Conservation (phyloP, 1,140 invertebrate genomes). For the Pteromalus puparum region DNA sequence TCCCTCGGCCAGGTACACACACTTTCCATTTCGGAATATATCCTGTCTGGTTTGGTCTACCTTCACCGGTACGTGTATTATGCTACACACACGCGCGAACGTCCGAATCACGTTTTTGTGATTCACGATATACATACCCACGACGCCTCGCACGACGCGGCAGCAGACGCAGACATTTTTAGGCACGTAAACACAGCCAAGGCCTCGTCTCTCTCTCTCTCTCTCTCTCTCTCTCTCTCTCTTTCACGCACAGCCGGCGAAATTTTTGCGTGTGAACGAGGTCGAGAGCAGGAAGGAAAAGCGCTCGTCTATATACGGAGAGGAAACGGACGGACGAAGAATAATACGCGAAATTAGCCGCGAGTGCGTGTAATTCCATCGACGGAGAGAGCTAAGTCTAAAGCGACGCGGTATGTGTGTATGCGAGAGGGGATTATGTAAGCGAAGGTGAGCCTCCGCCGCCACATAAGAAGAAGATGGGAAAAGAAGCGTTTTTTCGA, state of each 20-base stretch:
- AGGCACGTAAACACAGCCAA: not conserved
- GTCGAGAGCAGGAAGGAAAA: conserved; percentile 11
- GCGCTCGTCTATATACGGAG: not conserved
- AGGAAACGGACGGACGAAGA: not conserved
- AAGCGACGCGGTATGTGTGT: too few relatives aligned
- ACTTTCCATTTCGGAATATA: conserved; percentile 4
- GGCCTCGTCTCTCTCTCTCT: not conserved
- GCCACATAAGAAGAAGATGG: conserved; percentile 25
- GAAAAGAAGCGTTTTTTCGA: conserved; percentile 27
- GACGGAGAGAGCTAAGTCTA: not conserved
- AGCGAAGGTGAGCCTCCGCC: conserved; percentile 36
- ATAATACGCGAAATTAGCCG: conserved; percentile 7
- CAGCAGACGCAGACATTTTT: not conserved
- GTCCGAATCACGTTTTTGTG: conserved; percentile 30
- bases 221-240: not conserved
- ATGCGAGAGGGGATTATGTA: conserved; percentile 57
- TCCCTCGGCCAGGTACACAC: not conserved
- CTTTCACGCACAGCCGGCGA: not conserved
- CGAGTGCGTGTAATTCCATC: conserved; percentile 51
- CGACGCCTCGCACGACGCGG: not conserved
- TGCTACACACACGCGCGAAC: not conserved
- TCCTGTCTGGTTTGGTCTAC: not conserved
- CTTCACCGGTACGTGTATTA: not conserved
- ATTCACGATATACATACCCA: not conserved
- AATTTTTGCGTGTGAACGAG: conserved; percentile 21